Evolutionary conservation across 2,797 vertebrate species (phyloP), one percentile per base, ranked within the genome.

Genomic region (Okamejei kenojei): DNA sequence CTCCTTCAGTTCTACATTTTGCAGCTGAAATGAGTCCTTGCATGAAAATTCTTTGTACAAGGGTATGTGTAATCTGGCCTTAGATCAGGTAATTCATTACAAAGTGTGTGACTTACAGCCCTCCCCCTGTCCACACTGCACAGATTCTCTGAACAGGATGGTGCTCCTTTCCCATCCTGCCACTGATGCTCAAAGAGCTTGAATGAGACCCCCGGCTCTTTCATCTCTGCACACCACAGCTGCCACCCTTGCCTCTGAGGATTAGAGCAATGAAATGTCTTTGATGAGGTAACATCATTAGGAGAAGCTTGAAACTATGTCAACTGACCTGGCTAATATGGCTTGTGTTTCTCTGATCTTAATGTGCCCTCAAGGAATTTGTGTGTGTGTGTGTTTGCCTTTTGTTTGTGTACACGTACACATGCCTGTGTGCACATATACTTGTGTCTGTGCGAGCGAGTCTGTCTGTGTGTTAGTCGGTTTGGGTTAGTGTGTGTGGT

Each of bases 251-350:
- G 35, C 71, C 63, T 91, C 90, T 13, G 38, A 74, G 90, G 90
- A 38, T 54, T 91, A 73, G 38, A 74, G 68, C 21, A 15, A 11
- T 13, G 90, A 74, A 65, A 73, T 73, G 35, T 71, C 65, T 90
- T 90, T 90, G 88, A 90, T 90, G 88, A 90, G 35, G 90, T 91
- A 91, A 74, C 88, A 86, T 86, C 61, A 86, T 86, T 86, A 86
- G 61, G 82, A 86, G 61, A 65, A 86, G 82, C 58, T 63, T 38
- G 68, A 91, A 91, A 91, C 88, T 35, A 26, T 73, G 21, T 74
- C 71, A 74, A 45, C 7, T 74, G 35, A 91, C 90, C 90, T 29
- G 68, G 13, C 73, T 91, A 68, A 68, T 68, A 35, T 90, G 63
- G 45, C 68, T 91, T 74, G 35, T 35, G 38, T 23, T 91, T 91